Conservation (phyloP, 2,797 vertebrate species). For the Brotogeris chrysoptera region DNA sequence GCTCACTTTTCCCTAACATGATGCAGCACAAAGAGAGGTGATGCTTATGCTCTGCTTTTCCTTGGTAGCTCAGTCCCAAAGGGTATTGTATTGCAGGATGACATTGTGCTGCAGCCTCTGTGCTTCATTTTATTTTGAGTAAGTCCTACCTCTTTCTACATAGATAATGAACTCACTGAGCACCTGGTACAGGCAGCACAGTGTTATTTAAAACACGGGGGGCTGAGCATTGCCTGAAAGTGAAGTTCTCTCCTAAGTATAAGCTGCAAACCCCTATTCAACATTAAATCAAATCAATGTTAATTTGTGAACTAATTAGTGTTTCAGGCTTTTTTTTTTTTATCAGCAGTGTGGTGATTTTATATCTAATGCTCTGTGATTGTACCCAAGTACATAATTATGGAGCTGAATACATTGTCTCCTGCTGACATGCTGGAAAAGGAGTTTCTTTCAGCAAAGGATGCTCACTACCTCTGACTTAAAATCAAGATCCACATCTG, state of each 20-base stretch:
- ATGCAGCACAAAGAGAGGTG: slow-evolving; percentile 36
- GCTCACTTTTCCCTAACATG: not conserved
- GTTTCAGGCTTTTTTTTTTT: slow-evolving; percentile 62
- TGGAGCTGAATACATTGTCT: slow-evolving; percentile 77
- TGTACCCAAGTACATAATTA: slow-evolving; percentile 76
- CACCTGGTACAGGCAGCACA: slow-evolving; percentile 43
- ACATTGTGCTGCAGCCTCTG: slow-evolving; percentile 26
- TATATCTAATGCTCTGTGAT: slow-evolving; percentile 76
- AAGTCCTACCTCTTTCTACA: slow-evolving; percentile 18
- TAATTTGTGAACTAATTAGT: slow-evolving; percentile 84
- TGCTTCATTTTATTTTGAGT: slow-evolving; percentile 45
- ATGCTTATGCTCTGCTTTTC: not conserved
- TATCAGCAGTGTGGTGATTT: slow-evolving; percentile 71
- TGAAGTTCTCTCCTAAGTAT: slow-evolving; percentile 75
- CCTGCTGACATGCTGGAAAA: slow-evolving; percentile 71
- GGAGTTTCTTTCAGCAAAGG: slow-evolving; percentile 41
- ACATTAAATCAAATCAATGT: slow-evolving; percentile 84
- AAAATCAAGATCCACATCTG: not conserved
- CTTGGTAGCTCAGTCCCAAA: slow-evolving; percentile 8
- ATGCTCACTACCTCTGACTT: slow-evolving; percentile 36
- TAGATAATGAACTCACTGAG: slow-evolving; percentile 26
- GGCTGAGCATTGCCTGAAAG: slow-evolving; percentile 69
- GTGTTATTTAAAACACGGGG: slow-evolving; percentile 67
- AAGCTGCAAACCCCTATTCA: slow-evolving; percentile 78
- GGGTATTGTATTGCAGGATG: slow-evolving; percentile 14